Evolutionary conservation across 2,888 invertebrate genomes (phyloP).

Genomic region (Phlogophora meticulosa): DNA sequence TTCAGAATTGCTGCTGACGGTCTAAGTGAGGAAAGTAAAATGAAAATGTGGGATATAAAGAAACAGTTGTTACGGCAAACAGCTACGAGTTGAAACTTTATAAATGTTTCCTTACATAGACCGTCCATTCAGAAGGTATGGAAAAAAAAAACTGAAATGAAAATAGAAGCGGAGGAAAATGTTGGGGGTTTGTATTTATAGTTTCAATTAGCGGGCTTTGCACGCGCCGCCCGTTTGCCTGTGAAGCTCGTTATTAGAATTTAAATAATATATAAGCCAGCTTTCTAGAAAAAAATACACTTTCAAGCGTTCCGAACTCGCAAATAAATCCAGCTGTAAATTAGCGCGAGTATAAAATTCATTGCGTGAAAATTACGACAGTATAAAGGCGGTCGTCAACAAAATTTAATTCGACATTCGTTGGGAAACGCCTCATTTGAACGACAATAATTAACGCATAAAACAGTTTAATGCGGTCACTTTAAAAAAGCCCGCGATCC

Average conservation of each 20-base stretch:
- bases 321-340: slow-evolving; percentile 73
- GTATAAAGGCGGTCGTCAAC: slow-evolving; percentile 81
- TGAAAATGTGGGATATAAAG: slow-evolving; percentile 43
- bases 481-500: slow-evolving; percentile 76
- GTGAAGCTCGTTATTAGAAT: slow-evolving; percentile 74
- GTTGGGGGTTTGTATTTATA: slow-evolving; percentile 86
- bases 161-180: slow-evolving; percentile 80
- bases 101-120: slow-evolving; percentile 66
- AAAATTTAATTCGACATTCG: slow-evolving; percentile 84
- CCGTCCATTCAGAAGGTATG: slow-evolving; percentile 68
- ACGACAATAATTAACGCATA: slow-evolving; percentile 84
- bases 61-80: slow-evolving; percentile 47
- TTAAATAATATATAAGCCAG: slow-evolving; percentile 68
- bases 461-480: slow-evolving; percentile 80
- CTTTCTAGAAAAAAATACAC: slow-evolving; percentile 66
- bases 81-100: slow-evolving; percentile 63
- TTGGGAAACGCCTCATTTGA: slow-evolving; percentile 80
- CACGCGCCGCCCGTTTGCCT: slow-evolving; percentile 76
- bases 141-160: slow-evolving; percentile 75
- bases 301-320: slow-evolving; percentile 55
- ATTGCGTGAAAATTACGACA: slow-evolving; percentile 82
- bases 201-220: slow-evolving; percentile 87
- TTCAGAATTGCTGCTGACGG: slow-evolving; percentile 67
- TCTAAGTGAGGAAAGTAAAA: slow-evolving; percentile 58
- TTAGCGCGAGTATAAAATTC: slow-evolving; percentile 79